Percentiles rank a stretch among this genome's conserved stretches.
These are phyloP conservation scores for Dolichoris vasculosae DNA, from an alignment of 1,140 invertebrate species.

Conservation along the genomic window DNA sequence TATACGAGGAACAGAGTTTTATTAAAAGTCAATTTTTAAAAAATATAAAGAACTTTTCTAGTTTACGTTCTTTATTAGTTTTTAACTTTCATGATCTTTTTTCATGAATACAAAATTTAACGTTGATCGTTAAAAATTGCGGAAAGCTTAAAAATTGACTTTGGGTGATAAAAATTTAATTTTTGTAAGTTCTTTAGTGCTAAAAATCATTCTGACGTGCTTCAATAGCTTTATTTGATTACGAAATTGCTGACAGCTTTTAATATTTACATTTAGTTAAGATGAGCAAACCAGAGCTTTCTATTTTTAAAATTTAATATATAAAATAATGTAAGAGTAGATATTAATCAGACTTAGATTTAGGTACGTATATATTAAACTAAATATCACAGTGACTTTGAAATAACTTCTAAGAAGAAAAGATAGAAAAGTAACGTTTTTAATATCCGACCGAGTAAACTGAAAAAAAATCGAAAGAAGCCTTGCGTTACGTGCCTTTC, in stretches of 20 bases:
- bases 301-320: slow-evolving; percentile 38
- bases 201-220: slow-evolving; percentile 10
- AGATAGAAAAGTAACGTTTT: slow-evolving; percentile 31
- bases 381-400: neutral
- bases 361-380: neutral
- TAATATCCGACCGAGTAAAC: slow-evolving; percentile 7
- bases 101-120: slow-evolving; percentile 27
- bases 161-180: slow-evolving; percentile 15
- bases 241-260: slow-evolving; percentile 29
- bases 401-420: neutral
- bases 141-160: slow-evolving; percentile 17
- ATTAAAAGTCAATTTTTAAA: slow-evolving; percentile 7
- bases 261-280: slow-evolving; percentile 34
- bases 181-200: slow-evolving; percentile 1
- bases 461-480: slow-evolving; percentile 34
- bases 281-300: slow-evolving; percentile 38
- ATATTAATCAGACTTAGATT: neutral
- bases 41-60: neutral
- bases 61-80: neutral
- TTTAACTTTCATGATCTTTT: neutral
- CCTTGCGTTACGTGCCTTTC: slow-evolving; percentile 48
- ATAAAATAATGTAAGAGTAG: neutral
- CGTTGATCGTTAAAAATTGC: slow-evolving; percentile 44
- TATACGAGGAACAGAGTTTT: neutral
- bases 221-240: slow-evolving; percentile 40